Conservation (phyloP, 2,113 vertebrate species). For the Rynchops niger region DNA sequence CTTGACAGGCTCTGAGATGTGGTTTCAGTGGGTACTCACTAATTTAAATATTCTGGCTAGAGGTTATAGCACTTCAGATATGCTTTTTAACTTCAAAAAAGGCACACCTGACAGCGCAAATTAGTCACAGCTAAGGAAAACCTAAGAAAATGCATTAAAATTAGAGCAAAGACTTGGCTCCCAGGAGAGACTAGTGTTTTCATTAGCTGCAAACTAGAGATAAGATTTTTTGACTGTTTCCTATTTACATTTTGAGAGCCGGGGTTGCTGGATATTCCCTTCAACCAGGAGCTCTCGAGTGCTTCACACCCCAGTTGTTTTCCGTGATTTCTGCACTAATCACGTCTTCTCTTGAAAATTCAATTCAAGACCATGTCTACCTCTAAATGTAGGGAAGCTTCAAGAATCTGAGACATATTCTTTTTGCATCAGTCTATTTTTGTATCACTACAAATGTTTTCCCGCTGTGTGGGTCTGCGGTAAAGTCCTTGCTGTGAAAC, state of each 20-base stretch:
- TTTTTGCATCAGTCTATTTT: not conserved
- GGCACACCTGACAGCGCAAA: not conserved
- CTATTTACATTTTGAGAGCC: constrained; percentile 26
- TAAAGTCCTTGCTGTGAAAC: not conserved
- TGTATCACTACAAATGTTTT: not conserved
- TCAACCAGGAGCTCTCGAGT: not conserved
- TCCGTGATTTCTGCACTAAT: not conserved
- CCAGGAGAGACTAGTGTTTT: constrained; percentile 4
- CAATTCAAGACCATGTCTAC: not conserved
- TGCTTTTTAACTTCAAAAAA: constrained; percentile 31
- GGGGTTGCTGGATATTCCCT: not conserved
- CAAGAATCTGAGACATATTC: not conserved
- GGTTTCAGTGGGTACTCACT: not conserved
- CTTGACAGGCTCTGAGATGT: not conserved
- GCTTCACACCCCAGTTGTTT: not conserved
- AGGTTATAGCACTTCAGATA: not conserved
- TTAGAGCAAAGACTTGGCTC: constrained; percentile 37
- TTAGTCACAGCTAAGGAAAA: constrained; percentile 42
- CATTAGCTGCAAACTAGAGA: constrained; percentile 48
- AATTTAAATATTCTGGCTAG: not conserved
- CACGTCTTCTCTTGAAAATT: not conserved
- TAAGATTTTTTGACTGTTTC: constrained; percentile 36
- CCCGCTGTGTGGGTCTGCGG: not conserved
- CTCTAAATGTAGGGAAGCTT: not conserved
- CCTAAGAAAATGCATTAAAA: constrained; percentile 40